Conservation (phyloP, 2,113 vertebrate genomes). For the Labeo rohita region DNA sequence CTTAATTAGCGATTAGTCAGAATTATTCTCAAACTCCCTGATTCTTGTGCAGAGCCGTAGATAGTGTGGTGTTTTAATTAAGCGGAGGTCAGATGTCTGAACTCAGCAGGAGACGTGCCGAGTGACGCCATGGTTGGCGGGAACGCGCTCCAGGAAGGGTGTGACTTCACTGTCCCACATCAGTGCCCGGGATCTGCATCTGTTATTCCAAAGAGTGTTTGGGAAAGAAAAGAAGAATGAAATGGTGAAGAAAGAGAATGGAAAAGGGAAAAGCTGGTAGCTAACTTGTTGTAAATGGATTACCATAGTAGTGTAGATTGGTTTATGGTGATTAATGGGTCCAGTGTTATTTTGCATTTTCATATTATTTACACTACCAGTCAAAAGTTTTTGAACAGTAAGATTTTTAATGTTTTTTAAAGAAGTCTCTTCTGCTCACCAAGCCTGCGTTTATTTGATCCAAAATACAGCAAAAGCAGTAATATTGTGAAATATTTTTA, state of each 20-base stretch:
- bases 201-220: neutral
- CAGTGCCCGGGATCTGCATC: conserved; percentile 18
- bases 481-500: too few species aligned
- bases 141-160: neutral
- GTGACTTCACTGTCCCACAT: conserved; percentile 58
- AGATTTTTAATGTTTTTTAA: too few species aligned
- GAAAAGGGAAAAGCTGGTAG: neutral
- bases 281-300: neutral
- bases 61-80: conserved; percentile 81
- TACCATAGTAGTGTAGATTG: neutral
- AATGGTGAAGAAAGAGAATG: neutral
- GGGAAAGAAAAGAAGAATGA: neutral
- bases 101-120: conserved; percentile 72
- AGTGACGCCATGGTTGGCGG: conserved; percentile 62
- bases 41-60: conserved; percentile 65
- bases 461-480: too few species aligned
- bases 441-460: too few species aligned
- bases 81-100: conserved; percentile 79
- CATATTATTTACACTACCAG: neutral
- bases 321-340: neutral
- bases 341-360: neutral
- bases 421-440: too few species aligned
- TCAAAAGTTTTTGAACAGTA: neutral
- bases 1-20: conserved; percentile 77
- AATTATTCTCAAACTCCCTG: conserved; percentile 73